A percentile compares a stretch with the other conserved stretches of the same genome.
phyloP scores from a whole-genome alignment of 2,888 invertebrate species.

The Papilio protenor region DNA sequence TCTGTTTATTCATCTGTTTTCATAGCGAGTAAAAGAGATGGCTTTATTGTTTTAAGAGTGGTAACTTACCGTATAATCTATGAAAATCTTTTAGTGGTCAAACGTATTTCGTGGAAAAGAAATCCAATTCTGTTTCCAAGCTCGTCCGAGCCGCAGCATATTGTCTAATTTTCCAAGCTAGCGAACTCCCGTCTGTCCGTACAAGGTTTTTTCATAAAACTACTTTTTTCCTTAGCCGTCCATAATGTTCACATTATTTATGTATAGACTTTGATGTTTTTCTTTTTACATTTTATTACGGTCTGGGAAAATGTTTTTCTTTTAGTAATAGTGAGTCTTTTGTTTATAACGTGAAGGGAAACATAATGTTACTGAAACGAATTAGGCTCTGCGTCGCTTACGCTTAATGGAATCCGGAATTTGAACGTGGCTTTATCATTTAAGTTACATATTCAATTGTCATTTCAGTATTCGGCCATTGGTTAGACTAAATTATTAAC shows the following conservation, averaged over 20 bases:
- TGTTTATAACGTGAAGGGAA: neutral
- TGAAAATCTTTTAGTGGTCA: neutral
- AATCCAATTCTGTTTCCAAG: conserved; percentile 1
- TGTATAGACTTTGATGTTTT: conserved; percentile 20
- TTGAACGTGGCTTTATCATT: too few species aligned
- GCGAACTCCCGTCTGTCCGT: conserved; percentile 17
- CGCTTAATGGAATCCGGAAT: too few species aligned
- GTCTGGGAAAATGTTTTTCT: conserved; percentile 3
- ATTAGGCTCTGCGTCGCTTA: too few species aligned
- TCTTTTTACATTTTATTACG: neutral
- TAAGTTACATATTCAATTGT: too few species aligned
- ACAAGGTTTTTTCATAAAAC: conserved; percentile 11
- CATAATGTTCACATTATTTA: conserved; percentile 19
- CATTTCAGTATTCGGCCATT: too few species aligned
- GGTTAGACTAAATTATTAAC: neutral
- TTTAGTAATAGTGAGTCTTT: neutral
- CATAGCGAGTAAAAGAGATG: too few species aligned
- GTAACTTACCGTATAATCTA: neutral
- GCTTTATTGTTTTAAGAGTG: too few species aligned
- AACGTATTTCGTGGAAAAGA: conserved; percentile 11
- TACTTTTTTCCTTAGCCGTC: neutral
- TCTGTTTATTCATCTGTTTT: too few species aligned
- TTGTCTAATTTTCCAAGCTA: conserved; percentile 31
- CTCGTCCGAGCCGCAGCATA: conserved; percentile 15
- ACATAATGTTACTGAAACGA: too few species aligned